Percentiles rank a stretch among this genome's conserved stretches.
Conservation (phyloP, 2,113 vertebrate genomes). For the Lophius piscatorius region DNA sequence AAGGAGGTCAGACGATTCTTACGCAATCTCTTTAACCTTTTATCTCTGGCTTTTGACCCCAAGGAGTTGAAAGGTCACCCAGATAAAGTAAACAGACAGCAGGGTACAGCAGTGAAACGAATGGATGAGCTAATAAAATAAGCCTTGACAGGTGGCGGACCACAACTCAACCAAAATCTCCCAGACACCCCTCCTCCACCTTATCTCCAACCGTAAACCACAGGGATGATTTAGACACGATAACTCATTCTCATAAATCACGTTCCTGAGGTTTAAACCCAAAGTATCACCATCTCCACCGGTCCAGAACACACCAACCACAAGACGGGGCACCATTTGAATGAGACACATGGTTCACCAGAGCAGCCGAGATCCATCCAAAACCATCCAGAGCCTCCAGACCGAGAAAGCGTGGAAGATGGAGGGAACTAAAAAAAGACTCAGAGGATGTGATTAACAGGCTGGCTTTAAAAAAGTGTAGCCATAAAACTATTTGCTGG, state of each 20-base stretch:
- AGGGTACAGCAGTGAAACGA: slow-evolving; percentile 7
- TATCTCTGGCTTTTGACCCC: slow-evolving; percentile 25
- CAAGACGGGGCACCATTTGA: too few relatives aligned
- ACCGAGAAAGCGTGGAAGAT: too few relatives aligned
- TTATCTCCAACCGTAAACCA: slow-evolving; percentile 37
- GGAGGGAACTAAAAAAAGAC: too few relatives aligned
- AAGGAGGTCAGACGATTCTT: background rate
- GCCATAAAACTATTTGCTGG: too few relatives aligned
- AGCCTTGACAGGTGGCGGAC: slow-evolving; percentile 20
- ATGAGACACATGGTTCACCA: too few relatives aligned
- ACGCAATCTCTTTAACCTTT: slow-evolving; percentile 14
- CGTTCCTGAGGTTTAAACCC: slow-evolving; percentile 8
- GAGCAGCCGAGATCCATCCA: too few relatives aligned
- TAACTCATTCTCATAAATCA: slow-evolving; percentile 17
- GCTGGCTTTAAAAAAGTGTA: slow-evolving; percentile 3
- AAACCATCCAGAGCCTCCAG: too few relatives aligned
- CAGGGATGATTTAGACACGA: slow-evolving; percentile 19
- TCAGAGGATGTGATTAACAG: slow-evolving; percentile 36
- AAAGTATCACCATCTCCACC: slow-evolving; percentile 14
- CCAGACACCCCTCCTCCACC: background rate
- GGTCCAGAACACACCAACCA: slow-evolving; percentile 9
- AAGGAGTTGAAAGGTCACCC: slow-evolving; percentile 40
- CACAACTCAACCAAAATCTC: slow-evolving; percentile 37
- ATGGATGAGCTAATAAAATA: slow-evolving; percentile 29
- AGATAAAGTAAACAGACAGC: slow-evolving; percentile 39